phyloP scores from a whole-genome alignment of 2,888 invertebrate genomes.

The Zygaena filipendulae region DNA sequence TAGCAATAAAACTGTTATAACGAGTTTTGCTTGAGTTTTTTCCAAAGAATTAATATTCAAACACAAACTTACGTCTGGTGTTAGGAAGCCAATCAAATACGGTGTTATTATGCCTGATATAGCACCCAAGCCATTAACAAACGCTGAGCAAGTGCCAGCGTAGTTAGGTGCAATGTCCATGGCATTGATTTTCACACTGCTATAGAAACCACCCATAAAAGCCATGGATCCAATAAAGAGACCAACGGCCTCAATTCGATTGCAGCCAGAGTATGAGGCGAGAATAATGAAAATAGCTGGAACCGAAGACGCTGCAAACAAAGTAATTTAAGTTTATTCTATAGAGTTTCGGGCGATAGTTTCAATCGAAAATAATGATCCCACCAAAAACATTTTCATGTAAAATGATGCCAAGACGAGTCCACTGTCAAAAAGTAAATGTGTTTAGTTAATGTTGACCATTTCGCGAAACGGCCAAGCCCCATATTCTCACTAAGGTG shows the following conservation, averaged over 20 bases:
- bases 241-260: constrained; percentile 52
- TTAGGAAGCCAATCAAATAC: constrained; percentile 68
- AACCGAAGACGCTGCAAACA: constrained; percentile 65
- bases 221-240: constrained; percentile 72
- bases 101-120: constrained; percentile 72
- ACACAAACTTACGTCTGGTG: constrained; percentile 63
- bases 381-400: too few species aligned
- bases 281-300: constrained; percentile 72
- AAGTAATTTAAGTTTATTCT: constrained; percentile 16
- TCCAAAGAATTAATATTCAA: too few species aligned
- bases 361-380: too few species aligned
- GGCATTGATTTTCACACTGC: constrained; percentile 74
- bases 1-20: too few species aligned
- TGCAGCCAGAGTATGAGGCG: constrained; percentile 72
- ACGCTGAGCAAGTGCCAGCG: constrained; percentile 72
- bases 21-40: too few species aligned
- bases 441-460: too few species aligned
- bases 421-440: too few species aligned
- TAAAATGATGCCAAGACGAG: too few species aligned
- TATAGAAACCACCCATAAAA: constrained; percentile 77
- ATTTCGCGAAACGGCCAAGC: too few species aligned
- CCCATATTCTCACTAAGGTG: too few species aligned
- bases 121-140: constrained; percentile 72
- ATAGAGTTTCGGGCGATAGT: too few species aligned
- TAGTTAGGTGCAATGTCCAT: constrained; percentile 73